Percentiles rank a stretch among this genome's conserved stretches.
phyloP scores from a whole-genome alignment of 1,140 invertebrate genomes.

The Papilio helenus region DNA sequence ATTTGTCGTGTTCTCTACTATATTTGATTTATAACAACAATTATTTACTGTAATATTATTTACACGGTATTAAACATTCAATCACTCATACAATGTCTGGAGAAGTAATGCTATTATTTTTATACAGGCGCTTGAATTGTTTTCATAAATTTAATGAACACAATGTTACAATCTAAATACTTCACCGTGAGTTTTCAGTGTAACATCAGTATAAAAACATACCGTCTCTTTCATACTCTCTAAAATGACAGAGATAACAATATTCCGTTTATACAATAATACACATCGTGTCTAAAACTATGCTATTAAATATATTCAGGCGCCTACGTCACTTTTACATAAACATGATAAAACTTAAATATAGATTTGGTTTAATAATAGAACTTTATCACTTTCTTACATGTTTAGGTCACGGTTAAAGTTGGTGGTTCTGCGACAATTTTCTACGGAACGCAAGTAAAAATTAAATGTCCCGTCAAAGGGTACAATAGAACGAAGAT shows the following conservation, averaged over 20 bases:
- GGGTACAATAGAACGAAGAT: conserved; percentile 91
- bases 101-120: conserved; percentile 19
- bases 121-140: not conserved
- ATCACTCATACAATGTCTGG: not conserved
- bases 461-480: conserved; percentile 95
- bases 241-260: not conserved
- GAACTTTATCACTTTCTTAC: not conserved
- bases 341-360: not conserved
- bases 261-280: no score
- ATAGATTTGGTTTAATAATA: not conserved
- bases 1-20: not conserved
- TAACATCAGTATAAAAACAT: not conserved
- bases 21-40: conserved; percentile 9
- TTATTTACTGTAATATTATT: conserved; percentile 4
- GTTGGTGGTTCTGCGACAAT: conserved; percentile 93
- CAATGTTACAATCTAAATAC: not conserved
- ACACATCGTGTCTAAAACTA: not conserved
- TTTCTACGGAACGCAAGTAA: conserved; percentile 93
- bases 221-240: not conserved
- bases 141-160: not conserved
- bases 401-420: conserved; percentile 86
- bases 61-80: conserved; percentile 9
- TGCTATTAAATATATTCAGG: not conserved
- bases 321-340: not conserved
- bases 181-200: not conserved